Base-by-base conservation (phyloP, 2,797 vertebrate species). In the Urosaurus nigricauda region DNA sequence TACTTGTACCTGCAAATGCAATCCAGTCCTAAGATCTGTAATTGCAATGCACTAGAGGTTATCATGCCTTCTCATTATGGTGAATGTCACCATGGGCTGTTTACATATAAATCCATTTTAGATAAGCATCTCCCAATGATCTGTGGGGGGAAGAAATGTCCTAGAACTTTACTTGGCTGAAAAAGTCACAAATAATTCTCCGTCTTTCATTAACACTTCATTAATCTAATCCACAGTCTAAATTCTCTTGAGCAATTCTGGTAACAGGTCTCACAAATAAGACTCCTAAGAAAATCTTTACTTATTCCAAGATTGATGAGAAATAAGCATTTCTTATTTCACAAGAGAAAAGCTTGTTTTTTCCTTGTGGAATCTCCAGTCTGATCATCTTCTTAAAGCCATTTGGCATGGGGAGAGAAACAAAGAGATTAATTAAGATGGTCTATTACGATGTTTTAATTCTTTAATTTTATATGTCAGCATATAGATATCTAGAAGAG, bases 141-240 rank as follows among this genome's bases (percentile, higher is more conserved):
- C 65, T 87, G 53, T 43, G 29, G 29, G 53, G 17, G 65, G 51
- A 86, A 78, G 60, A 86, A 78, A 78, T 43, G 40, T 56, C 63
- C 83, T 88, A 40, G 84, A 82, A 82, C 56, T 89, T 87, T 91
- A 92, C 92, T 91, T 63, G 87, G 80, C 90, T 89, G 86, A 91
- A 93, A 93, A 93, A 92, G 91, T 93, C 93, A 90, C 81, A 91
- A 87, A 70, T 90, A 0, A 0, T 86, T 93, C 65, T 89, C 90
- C 90, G 90, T 95, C 94, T 94, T 95, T 95, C 93, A 92, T 93
- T 92, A 94, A 93, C 94, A 93, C 89, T 88, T 92, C 85, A 89
- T 86, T 93, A 89, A 93, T 95, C 92, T 93, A 92, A 95, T 87
- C 79, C 68, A 93, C 79, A 37, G 93, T 92, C 94, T 88, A 88